Base-by-base conservation (phyloP, 1,140 invertebrate genomes). In the Zophobas atratus region DNA sequence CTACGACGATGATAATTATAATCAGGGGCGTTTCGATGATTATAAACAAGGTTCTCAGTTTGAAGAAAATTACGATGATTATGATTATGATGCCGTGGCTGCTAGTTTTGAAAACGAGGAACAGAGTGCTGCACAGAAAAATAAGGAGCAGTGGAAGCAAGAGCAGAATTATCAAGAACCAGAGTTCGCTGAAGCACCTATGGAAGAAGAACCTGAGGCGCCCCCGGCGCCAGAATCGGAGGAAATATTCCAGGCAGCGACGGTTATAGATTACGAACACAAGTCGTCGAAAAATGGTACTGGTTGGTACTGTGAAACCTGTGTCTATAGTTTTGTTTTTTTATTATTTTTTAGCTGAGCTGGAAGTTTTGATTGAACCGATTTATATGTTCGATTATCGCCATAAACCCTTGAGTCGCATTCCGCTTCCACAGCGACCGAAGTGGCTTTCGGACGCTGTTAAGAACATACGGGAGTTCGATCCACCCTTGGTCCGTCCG, bases 191-290 rank as follows among this genome's bases (percentile, higher is more conserved):
- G 2, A 72, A 72, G 32, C 34, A 8, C 48, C 49, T 2, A 5
- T 6, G 6, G 49, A 1, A 41, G 20, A 34, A 38, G 6, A 49
- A 49, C 33, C 53, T 2, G 20, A 55, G 3, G 49, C 33, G 1
- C 60, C 60, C 32, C 20, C 41, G n/a, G 35, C 36, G 6, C 41
- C 77, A 33, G 77, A 80, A 34, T 78, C 78, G 67, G 78, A 77
- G 2, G 53, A 56, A 33, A 77, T 85, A 5, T 84, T 84, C 75
- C 79, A 84, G 57, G 82, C 84, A 3, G 63, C 67, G 32, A 77
- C 34, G 77, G 89, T 94, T 35, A 90, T 94, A 55, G 93, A 95
- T 86, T 94, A 95, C 86, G 90, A 91, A 32, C 93, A 94, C 81
- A 90, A 91, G 80, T 86, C 88, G 73, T 6, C 80, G 48, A 82